These are phyloP conservation scores for Enteromius fasciolatus DNA, from an alignment of 2,797 vertebrate genomes.

Conservation along the genomic window DNA sequence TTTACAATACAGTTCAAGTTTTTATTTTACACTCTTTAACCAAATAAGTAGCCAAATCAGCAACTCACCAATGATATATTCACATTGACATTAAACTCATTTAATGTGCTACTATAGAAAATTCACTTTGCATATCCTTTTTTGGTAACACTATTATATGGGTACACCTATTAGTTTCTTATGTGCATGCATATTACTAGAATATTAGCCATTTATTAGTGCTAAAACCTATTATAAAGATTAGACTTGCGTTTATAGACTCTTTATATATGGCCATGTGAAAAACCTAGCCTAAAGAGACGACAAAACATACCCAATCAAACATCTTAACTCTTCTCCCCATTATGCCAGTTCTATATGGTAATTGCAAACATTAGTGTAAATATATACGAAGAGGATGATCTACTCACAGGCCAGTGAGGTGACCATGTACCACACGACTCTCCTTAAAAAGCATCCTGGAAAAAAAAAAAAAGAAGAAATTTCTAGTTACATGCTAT, in stretches of 20 bases:
- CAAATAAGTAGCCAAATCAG: not conserved
- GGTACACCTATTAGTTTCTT: no score
- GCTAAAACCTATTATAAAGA: not conserved
- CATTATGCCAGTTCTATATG: not conserved
- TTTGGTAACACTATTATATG: not conserved
- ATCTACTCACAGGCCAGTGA: constrained; percentile 93
- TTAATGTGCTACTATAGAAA: not conserved
- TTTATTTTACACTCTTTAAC: not conserved
- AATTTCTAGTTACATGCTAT: not conserved
- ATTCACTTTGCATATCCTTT: not conserved
- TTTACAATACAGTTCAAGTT: not conserved
- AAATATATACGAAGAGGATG: constrained; percentile 5
- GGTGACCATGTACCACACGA: constrained; percentile 91
- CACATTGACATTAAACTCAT: not conserved
- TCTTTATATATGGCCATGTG: not conserved
- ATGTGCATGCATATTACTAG: no score
- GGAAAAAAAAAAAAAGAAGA: constrained; percentile 51
- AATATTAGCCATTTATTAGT: no score
- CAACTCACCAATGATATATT: not conserved
- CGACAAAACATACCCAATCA: not conserved
- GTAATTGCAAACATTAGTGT: not conserved
- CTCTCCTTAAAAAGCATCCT: constrained; percentile 98
- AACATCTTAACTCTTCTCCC: not conserved
- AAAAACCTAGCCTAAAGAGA: not conserved
- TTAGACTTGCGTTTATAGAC: not conserved